phyloP scores from a whole-genome alignment of 2,888 invertebrate genomes.

The Neelides folsomi region DNA sequence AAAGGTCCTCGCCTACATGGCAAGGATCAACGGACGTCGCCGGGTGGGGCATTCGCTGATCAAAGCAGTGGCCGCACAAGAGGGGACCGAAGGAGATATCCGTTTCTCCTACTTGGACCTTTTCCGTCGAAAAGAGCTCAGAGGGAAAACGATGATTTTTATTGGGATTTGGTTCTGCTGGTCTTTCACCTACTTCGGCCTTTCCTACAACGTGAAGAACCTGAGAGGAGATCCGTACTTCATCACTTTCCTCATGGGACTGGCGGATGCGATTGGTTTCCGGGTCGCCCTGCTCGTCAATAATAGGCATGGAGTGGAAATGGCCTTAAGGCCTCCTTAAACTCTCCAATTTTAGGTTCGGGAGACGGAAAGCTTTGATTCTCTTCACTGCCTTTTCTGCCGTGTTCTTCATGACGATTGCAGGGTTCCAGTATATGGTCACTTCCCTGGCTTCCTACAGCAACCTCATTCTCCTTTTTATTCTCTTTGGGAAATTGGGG shows the following conservation, averaged over 20 bases:
- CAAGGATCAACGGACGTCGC: constrained; percentile 19
- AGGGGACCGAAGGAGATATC: constrained; percentile 5
- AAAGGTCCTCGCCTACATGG: constrained; percentile 24
- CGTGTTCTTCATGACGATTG: constrained; percentile 19
- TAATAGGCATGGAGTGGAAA: constrained; percentile 11
- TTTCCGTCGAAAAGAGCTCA: constrained; percentile 15
- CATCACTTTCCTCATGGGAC: constrained; percentile 18
- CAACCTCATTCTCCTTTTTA: constrained; percentile 14
- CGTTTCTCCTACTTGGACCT: constrained; percentile 25
- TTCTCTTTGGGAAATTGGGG: constrained; percentile 21
- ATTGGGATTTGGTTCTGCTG: constrained; percentile 29
- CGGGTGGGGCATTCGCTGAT: constrained; percentile 8
- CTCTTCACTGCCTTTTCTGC: constrained; percentile 18
- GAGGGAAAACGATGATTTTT: constrained; percentile 21
- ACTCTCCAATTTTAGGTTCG: constrained; percentile 10
- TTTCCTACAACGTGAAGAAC: constrained; percentile 24
- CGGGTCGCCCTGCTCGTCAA: constrained; percentile 14
- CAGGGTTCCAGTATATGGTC: constrained; percentile 10
- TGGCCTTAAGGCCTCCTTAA: too few relatives aligned
- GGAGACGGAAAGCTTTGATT: constrained; percentile 20
- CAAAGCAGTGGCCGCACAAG: constrained; percentile 16
- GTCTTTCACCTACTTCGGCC: constrained; percentile 28
- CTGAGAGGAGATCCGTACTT: constrained; percentile 15
- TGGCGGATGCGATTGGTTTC: constrained; percentile 20
- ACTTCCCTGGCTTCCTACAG: constrained; percentile 9